Evolutionary conservation across 2,888 invertebrate genomes (phyloP).

Genomic region (Eupithecia insigniata): DNA sequence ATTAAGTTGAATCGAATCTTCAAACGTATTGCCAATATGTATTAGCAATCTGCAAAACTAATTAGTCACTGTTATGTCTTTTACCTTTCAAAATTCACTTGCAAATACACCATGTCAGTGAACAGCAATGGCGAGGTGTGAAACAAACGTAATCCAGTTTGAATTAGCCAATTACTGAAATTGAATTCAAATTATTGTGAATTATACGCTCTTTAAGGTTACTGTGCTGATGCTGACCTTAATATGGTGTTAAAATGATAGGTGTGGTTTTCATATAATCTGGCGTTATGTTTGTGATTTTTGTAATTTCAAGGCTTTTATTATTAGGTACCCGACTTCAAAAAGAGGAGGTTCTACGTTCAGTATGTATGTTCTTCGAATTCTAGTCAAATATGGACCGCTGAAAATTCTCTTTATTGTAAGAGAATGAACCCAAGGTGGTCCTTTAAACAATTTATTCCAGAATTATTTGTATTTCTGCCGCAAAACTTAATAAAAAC

Average conservation of each 20-base stretch:
- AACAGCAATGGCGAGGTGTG: not conserved
- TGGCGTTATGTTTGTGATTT: conserved; percentile 15
- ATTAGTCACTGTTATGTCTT: not conserved
- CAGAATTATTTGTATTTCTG: too few relatives aligned
- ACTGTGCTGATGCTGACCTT: conserved; percentile 35
- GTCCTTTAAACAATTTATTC: too few relatives aligned
- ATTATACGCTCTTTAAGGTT: conserved; percentile 41
- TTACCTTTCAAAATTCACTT: not conserved
- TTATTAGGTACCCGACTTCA: too few relatives aligned
- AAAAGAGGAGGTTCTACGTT: too few relatives aligned
- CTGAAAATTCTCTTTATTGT: too few relatives aligned
- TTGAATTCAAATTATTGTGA: conserved; percentile 39
- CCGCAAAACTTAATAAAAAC: too few relatives aligned
- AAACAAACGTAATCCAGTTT: conserved; percentile 35
- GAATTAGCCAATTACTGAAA: conserved; percentile 38
- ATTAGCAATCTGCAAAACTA: not conserved
- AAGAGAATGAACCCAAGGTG: too few relatives aligned
- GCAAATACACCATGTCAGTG: not conserved
- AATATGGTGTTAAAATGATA: conserved; percentile 33
- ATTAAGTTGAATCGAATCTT: not conserved
- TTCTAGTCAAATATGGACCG: too few relatives aligned
- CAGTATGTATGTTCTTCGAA: too few relatives aligned
- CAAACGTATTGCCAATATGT: conserved; percentile 6
- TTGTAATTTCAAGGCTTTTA: not conserved
- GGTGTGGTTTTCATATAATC: conserved; percentile 31